Evolutionary conservation across 2,113 vertebrate species (phyloP).

Genomic region (Cromileptes altivelis): DNA sequence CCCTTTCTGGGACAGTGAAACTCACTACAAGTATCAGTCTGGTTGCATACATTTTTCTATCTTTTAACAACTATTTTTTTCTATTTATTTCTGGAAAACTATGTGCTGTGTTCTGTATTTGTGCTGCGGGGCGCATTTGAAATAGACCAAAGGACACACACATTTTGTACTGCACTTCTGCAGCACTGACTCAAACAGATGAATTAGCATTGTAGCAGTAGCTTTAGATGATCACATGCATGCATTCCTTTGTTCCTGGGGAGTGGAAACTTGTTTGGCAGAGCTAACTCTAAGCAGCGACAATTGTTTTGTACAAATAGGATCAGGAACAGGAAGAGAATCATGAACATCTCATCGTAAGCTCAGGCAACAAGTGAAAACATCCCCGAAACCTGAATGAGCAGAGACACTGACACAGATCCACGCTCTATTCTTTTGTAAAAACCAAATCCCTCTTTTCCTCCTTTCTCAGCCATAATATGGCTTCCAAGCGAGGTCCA

Average conservation of each 20-base stretch:
- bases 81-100: not conserved
- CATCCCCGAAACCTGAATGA: slow-evolving; percentile 77
- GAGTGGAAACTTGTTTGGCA: slow-evolving; percentile 82
- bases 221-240: slow-evolving; percentile 67
- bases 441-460: slow-evolving; percentile 77
- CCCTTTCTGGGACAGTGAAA: slow-evolving; percentile 17
- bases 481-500: slow-evolving; percentile 81
- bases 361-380: slow-evolving; percentile 78
- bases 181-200: slow-evolving; percentile 15
- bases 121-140: not conserved
- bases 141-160: not conserved
- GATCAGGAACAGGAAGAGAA: slow-evolving; percentile 78
- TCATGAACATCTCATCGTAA: slow-evolving; percentile 73
- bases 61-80: not conserved
- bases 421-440: slow-evolving; percentile 77
- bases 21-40: slow-evolving; percentile 12
- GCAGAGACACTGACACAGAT: slow-evolving; percentile 75
- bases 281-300: slow-evolving; percentile 45
- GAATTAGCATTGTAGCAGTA: slow-evolving; percentile 68
- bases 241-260: slow-evolving; percentile 68
- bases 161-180: slow-evolving; percentile 6
- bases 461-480: slow-evolving; percentile 72
- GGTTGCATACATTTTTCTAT: not conserved
- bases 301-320: slow-evolving; percentile 74
- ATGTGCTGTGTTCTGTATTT: not conserved